A percentile compares a stretch with the other conserved stretches of the same genome.
phyloP scores from a whole-genome alignment of 2,113 vertebrate species.

The Edolisoma coerulescens region DNA sequence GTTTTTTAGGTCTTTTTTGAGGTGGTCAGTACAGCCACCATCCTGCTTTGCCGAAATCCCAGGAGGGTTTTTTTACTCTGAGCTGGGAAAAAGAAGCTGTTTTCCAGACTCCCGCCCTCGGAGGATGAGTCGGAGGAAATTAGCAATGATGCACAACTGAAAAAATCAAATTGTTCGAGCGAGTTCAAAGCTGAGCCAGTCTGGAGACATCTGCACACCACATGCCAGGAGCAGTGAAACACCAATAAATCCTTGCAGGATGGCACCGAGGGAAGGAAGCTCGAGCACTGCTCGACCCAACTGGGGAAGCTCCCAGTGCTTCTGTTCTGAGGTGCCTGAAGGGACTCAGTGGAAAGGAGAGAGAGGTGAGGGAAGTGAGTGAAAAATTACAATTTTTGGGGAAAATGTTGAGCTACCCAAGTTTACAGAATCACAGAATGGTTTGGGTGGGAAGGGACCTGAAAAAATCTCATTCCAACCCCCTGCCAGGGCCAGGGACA shows the following conservation, averaged over 20 bases:
- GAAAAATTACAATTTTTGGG: background rate
- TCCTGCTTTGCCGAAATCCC: background rate
- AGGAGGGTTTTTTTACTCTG: background rate
- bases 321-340: background rate
- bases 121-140: conserved; percentile 57
- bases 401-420: background rate
- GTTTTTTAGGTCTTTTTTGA: background rate
- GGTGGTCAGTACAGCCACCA: background rate
- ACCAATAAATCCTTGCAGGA: conserved; percentile 1
- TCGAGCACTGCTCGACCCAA: background rate
- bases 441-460: background rate
- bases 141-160: conserved; percentile 20
- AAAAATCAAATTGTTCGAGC: conserved; percentile 20
- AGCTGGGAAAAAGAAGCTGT: background rate
- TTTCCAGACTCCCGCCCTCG: background rate
- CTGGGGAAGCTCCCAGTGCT: background rate
- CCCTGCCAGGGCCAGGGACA: background rate
- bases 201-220: conserved; percentile 57
- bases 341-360: background rate
- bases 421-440: background rate
- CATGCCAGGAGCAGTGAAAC: conserved; percentile 23
- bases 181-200: conserved; percentile 52
- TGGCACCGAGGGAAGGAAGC: background rate
- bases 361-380: background rate
- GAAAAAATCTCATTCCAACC: background rate